These are phyloP conservation scores for Mola mola DNA, from an alignment of 2,113 vertebrate species.

Conservation along the genomic window DNA sequence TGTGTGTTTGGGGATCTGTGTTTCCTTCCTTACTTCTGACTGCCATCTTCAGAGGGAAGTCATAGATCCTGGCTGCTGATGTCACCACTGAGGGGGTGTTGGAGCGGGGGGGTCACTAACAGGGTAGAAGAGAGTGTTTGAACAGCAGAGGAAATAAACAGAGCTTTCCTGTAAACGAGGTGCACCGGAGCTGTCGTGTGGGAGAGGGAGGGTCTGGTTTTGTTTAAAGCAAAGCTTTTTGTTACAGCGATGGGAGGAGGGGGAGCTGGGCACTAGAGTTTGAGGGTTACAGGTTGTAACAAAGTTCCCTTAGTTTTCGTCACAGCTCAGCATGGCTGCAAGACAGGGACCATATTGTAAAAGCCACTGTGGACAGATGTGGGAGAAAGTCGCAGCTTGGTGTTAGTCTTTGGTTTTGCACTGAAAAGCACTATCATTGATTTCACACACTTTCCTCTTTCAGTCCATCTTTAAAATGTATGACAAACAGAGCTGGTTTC, in stretches of 20 bases:
- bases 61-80: slow-evolving; percentile 73
- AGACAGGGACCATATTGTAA: slow-evolving; percentile 36
- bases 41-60: slow-evolving; percentile 73
- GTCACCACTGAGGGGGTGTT: slow-evolving; percentile 44
- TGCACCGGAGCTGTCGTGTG: slow-evolving; percentile 65
- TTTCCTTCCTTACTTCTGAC: slow-evolving; percentile 58
- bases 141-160: slow-evolving; percentile 82
- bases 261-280: slow-evolving; percentile 21
- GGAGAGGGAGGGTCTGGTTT: slow-evolving; percentile 73
- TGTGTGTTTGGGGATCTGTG: slow-evolving; percentile 55
- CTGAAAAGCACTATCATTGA: slow-evolving; percentile 28
- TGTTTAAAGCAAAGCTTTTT: slow-evolving; percentile 72
- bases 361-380: slow-evolving; percentile 26
- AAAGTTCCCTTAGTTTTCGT: slow-evolving; percentile 38
- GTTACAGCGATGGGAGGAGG: slow-evolving; percentile 47
- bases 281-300: slow-evolving; percentile 70
- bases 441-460: slow-evolving; percentile 22
- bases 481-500: slow-evolving; percentile 18
- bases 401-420: slow-evolving; percentile 5
- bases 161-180: slow-evolving; percentile 83
- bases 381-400: not conserved
- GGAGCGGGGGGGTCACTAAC: slow-evolving; percentile 43
- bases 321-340: slow-evolving; percentile 23
- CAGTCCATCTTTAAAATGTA: slow-evolving; percentile 13
- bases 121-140: slow-evolving; percentile 78